Base-by-base conservation (phyloP, 2,888 invertebrate genomes). In the Macrophya annulata region DNA sequence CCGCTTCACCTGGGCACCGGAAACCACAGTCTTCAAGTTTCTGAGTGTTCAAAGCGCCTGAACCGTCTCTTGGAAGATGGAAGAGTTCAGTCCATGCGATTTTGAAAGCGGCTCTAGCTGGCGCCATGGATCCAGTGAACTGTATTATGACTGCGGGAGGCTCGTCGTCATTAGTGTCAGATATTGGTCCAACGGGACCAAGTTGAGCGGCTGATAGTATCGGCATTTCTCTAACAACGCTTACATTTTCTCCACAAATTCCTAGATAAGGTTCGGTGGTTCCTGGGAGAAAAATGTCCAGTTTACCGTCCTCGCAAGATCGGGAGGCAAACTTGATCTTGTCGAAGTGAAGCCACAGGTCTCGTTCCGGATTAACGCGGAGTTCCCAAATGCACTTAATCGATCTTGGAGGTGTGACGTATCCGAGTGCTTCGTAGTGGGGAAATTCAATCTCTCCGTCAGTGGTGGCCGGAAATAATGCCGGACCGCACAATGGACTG, bases 401-500 rank as follows among this genome's bases (percentile, higher is more conserved):
- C 10, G 93, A 90, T 4, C 94, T 90, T 0, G 94, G 94, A 1
- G 94, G 94, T 10, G 90, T 89, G 0, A 93, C 92, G 86, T 94
- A 94, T n/a, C 94, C 94, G 77, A 98, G 94, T 0, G 97, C 97
- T 92, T 97, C 97, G 92, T 97, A 96, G 91, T 96, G 97, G 0
- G 98, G 98, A 91, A 97, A 98, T 45, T 97, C 96, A n/a, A 98
- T 96, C 93, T 98, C 97, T 0, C 98, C 98, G 89, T 98, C 98
- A 0, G 97, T 96, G 0, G 96, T 96, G 0, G 98, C 97, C 9
- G 96, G 96, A 76, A 98, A 93, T 4, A 97, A 95, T 0, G 98
- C 96, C 0, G 98, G 97, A 0, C 98, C 98, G 91, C 98, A 98
- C 0, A 98, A 94, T 0, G 98, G 98, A 0, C 98, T 98, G 89